phyloP scores from a whole-genome alignment of 92 coral and sea anemone genomes.

The Siderastrea siderea region DNA sequence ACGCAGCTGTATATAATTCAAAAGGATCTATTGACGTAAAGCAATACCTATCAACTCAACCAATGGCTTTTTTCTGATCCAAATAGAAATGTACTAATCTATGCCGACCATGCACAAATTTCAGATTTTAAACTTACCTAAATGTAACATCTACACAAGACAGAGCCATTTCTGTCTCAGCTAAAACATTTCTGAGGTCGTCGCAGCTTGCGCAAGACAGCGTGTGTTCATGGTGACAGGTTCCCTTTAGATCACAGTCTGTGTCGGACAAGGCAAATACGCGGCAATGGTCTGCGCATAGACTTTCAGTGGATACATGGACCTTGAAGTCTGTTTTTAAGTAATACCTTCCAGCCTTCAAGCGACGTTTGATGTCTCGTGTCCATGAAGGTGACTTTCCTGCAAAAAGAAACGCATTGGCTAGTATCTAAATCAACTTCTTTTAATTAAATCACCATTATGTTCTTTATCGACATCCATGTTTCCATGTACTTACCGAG shows the following conservation, averaged over 20 bases:
- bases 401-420: neutral
- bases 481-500: conserved; percentile 13
- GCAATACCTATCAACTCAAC: too few relatives aligned
- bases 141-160: too few relatives aligned
- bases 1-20: neutral
- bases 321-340: conserved; percentile 32
- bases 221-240: neutral
- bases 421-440: neutral
- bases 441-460: neutral
- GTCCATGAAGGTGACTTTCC: conserved; percentile 27
- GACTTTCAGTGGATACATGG: conserved; percentile 17
- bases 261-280: conserved; percentile 38
- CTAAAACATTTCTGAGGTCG: neutral
- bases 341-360: conserved; percentile 19
- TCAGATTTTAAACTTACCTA: neutral
- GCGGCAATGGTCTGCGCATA: conserved; percentile 38
- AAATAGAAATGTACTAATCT: too few relatives aligned
- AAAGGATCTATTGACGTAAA: neutral
- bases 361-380: conserved; percentile 18
- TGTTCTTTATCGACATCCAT: neutral
- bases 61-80: too few relatives aligned
- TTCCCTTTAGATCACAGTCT: neutral
- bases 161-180: neutral
- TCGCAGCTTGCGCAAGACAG: neutral
- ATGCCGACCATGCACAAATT: too few relatives aligned